Evolutionary conservation across 2,888 invertebrate species (phyloP).

Genomic region (Corbicula japonica): DNA sequence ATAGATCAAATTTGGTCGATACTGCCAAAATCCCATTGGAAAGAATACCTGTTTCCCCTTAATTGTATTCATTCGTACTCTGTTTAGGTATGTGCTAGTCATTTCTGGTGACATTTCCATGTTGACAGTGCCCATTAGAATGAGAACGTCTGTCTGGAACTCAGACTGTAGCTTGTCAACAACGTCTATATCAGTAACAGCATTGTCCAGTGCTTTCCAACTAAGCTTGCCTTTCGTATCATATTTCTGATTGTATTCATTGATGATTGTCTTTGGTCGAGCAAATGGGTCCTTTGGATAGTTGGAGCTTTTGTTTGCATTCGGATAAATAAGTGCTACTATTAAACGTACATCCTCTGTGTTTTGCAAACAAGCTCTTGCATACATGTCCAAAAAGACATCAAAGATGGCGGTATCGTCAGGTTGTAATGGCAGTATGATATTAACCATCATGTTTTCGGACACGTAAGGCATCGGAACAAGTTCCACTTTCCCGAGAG

Average conservation of each 20-base stretch:
- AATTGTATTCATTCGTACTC: constrained; percentile 98
- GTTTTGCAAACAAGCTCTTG: constrained; percentile 91
- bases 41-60: constrained; percentile 95
- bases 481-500: constrained; percentile 95
- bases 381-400: constrained; percentile 92
- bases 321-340: constrained; percentile 89
- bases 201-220: constrained; percentile 86
- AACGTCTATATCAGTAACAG: constrained; percentile 88
- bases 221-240: constrained; percentile 89
- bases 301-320: constrained; percentile 69
- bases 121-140: constrained; percentile 79
- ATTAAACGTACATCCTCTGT: constrained; percentile 93
- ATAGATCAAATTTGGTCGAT: constrained; percentile 90
- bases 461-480: constrained; percentile 98
- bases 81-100: constrained; percentile 91
- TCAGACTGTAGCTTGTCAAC: constrained; percentile 91
- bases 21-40: constrained; percentile 96
- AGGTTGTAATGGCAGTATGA: constrained; percentile 91
- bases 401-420: constrained; percentile 88
- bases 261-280: constrained; percentile 90
- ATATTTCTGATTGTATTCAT: constrained; percentile 90
- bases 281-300: constrained; percentile 88
- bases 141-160: constrained; percentile 89
- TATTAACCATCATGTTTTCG: constrained; percentile 93
- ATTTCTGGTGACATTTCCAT: constrained; percentile 81